Conservation (phyloP, 2,797 vertebrate species). For the Emys orbicularis region DNA sequence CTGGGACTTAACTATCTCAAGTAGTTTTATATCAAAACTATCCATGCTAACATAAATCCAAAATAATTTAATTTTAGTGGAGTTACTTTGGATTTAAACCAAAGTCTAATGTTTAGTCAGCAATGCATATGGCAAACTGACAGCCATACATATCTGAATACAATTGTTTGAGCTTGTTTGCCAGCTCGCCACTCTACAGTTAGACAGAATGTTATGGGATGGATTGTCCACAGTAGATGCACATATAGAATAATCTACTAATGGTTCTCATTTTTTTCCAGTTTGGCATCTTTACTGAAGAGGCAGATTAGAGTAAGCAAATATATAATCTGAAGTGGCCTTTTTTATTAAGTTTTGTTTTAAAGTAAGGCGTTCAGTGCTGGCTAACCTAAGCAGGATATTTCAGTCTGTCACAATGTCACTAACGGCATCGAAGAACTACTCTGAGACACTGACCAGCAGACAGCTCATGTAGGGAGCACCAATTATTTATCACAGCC, state of each 20-base stretch:
- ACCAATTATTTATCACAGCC: background rate
- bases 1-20: too few relatives aligned
- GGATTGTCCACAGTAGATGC: background rate
- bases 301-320: background rate
- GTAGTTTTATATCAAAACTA: too few relatives aligned
- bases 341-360: background rate
- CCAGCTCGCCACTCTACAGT: background rate
- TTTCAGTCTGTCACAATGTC: background rate
- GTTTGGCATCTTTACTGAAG: background rate
- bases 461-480: fast-evolving
- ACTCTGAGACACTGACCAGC: background rate
- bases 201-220: background rate
- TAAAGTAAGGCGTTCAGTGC: background rate
- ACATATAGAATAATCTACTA: background rate
- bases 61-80: conserved; percentile 44
- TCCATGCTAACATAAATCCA: conserved; percentile 18
- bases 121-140: conserved; percentile 6
- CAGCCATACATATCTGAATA: background rate
- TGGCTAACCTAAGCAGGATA: background rate
- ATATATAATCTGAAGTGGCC: background rate
- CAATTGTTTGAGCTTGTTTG: background rate
- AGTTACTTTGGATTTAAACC: conserved; percentile 4
- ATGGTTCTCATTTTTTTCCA: background rate
- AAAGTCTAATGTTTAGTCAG: conserved; percentile 15
- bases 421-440: background rate